A percentile compares a stretch with the other conserved stretches of the same genome.
These are phyloP conservation scores for Cavia porcellus DNA, from an alignment of 2,113 vertebrate species.

Conservation along the genomic window DNA sequence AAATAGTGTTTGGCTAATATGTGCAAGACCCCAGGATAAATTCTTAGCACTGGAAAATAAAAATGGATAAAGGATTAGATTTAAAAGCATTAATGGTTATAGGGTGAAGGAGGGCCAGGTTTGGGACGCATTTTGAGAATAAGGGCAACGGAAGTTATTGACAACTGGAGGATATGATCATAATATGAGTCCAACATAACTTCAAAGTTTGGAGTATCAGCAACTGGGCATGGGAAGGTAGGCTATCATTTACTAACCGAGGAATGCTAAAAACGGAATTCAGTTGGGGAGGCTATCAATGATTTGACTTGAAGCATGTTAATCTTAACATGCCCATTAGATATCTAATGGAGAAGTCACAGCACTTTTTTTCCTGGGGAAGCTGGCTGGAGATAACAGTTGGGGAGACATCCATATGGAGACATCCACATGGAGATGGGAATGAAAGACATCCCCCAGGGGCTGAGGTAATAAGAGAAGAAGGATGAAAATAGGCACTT, in stretches of 20 bases:
- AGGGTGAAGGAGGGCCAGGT: not conserved
- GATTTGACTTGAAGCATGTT: not conserved
- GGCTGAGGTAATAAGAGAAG: not conserved
- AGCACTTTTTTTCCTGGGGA: not conserved
- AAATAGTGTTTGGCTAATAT: not conserved
- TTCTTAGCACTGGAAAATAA: not conserved
- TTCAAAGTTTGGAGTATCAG: not conserved
- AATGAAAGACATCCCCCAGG: not conserved
- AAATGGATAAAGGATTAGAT: not conserved
- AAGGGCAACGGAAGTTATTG: not conserved
- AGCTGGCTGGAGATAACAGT: not conserved
- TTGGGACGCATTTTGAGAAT: not conserved
- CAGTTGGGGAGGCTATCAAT: not conserved
- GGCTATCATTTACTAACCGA: not conserved
- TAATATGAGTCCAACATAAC: not conserved
- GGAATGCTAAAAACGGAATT: constrained; percentile 15
- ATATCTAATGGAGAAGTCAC: not conserved
- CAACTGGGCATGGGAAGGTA: not conserved
- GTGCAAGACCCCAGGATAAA: not conserved
- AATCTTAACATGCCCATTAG: not conserved
- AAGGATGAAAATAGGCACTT: not conserved
- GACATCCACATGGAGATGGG: too few relatives aligned
- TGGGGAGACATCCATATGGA: not conserved
- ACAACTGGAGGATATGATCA: not conserved
- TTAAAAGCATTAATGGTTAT: not conserved